A percentile compares a stretch with the other conserved stretches of the same genome.
These are phyloP conservation scores for Tapera naevia DNA, from an alignment of 2,797 vertebrate genomes.

Conservation along the genomic window DNA sequence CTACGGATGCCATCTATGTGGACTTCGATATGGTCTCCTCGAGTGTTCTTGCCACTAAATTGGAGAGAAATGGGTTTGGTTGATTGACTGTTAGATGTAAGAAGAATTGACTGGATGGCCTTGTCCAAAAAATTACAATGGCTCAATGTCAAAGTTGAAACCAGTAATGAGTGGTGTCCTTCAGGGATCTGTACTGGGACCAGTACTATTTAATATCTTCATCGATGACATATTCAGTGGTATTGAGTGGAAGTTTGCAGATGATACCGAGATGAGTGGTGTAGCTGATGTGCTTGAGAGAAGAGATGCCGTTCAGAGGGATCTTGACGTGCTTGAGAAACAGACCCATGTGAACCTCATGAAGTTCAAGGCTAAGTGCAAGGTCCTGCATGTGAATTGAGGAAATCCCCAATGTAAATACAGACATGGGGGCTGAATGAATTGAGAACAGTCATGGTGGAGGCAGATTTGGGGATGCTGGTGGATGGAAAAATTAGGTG, in stretches of 20 bases:
- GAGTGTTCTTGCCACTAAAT: neutral
- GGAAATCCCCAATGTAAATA: neutral
- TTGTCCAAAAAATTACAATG: neutral
- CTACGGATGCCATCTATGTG: neutral
- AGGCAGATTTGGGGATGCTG: neutral
- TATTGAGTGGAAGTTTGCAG: neutral
- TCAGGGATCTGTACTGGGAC: neutral
- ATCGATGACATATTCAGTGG: neutral
- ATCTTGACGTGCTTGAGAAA: neutral
- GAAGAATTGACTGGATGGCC: neutral
- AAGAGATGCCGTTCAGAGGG: neutral
- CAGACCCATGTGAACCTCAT: neutral
- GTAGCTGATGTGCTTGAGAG: neutral
- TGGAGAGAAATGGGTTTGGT: neutral
- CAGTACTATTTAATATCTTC: neutral
- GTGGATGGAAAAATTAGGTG: neutral
- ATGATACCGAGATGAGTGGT: neutral
- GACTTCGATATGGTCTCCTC: neutral
- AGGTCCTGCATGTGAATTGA: neutral
- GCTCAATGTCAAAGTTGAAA: neutral
- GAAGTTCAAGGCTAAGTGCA: neutral
- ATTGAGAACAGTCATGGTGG: neutral
- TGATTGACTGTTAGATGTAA: neutral
- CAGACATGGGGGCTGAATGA: neutral
- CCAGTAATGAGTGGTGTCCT: neutral